A percentile compares a stretch with the other conserved stretches of the same genome.
Conservation (phyloP, 2,888 invertebrate species). For the Hipparchia sbordonii region DNA sequence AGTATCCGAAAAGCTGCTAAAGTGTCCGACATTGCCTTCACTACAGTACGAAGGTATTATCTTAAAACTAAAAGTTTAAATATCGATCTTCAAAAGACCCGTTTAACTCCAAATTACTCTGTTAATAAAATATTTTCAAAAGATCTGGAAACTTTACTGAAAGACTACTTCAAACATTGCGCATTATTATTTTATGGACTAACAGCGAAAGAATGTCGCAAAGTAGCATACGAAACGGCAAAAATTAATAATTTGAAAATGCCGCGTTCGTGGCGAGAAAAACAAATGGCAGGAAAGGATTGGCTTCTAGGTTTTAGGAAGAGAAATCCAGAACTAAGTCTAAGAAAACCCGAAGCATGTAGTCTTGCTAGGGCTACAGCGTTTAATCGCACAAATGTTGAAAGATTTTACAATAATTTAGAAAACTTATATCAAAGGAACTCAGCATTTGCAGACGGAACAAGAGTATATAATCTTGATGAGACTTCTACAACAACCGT, state of each 20-base stretch:
- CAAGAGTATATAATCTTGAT: conserved; percentile 4
- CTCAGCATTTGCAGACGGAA: conserved; percentile 1
- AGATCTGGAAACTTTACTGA: background rate
- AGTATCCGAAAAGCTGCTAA: background rate
- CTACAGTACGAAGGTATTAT: background rate
- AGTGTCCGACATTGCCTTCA: background rate
- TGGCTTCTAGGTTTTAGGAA: conserved; percentile 2
- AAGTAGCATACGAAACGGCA: background rate
- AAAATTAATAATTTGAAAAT: background rate
- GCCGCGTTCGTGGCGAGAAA: background rate
- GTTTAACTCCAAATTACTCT: background rate
- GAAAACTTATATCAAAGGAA: conserved; percentile 3
- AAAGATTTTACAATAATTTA: background rate
- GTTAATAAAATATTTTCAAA: background rate
- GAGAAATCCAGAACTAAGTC: background rate
- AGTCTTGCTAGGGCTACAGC: conserved; percentile 2
- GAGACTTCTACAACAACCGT: conserved; percentile 1
- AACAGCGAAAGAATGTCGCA: background rate
- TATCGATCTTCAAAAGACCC: background rate
- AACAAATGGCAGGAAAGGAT: background rate
- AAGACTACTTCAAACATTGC: background rate
- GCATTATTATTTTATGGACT: background rate
- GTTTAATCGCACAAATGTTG: conserved; percentile 3
- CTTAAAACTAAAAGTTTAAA: background rate
- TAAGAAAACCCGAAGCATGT: background rate